Base-by-base conservation (phyloP, 1,140 invertebrate species). In the Hestina assimilis region DNA sequence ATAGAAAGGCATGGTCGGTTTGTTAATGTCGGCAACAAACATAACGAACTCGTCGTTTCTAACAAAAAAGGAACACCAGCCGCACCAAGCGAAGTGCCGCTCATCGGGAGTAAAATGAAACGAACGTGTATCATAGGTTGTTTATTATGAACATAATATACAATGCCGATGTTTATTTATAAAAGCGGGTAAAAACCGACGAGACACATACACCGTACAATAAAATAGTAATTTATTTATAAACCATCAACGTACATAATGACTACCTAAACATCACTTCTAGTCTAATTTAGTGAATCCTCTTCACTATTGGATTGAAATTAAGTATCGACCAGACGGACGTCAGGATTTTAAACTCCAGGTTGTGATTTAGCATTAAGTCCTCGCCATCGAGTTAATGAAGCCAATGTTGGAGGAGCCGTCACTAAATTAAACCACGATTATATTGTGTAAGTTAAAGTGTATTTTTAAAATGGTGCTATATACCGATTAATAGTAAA, bases 91-190 rank as follows among this genome's bases (percentile, higher is more conserved):
- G 17, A 3, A 38, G 7, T 42, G 55, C 46, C 55, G 46, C 50
- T 52, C n/a, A n/a, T 3, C 3, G 7, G 11, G 19, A 5, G 17
- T 23, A 47, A 72, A 79, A 68, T 68, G 73, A 76, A 69, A 76
- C 23, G 24, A 51, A 8, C 11, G 29, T 19, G 24, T 79, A 69
- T 63, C 69, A 79, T 79, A 83, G 65, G 73, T 82, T 63, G 69
- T 87, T 85, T 85, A 87, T 78, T 87, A 85, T 85, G 76, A 87
- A 87, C 82, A 80, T 87, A 87, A 85, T 87, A 87, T 87, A 87
- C 84, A 87, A 77, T 79, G 81, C 73, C 71, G 77, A 79, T 72
- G 74, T 87, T 85, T 83, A 84, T 79, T 83, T 85, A 87, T 80
- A 87, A 87, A 87, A 87, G 84, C 84, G 68, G 69, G 75, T 84